Percentiles rank a stretch among this genome's conserved stretches.
These are phyloP conservation scores for Zenarchopterus dispar DNA, from an alignment of 2,797 vertebrate species.

Conservation along the genomic window DNA sequence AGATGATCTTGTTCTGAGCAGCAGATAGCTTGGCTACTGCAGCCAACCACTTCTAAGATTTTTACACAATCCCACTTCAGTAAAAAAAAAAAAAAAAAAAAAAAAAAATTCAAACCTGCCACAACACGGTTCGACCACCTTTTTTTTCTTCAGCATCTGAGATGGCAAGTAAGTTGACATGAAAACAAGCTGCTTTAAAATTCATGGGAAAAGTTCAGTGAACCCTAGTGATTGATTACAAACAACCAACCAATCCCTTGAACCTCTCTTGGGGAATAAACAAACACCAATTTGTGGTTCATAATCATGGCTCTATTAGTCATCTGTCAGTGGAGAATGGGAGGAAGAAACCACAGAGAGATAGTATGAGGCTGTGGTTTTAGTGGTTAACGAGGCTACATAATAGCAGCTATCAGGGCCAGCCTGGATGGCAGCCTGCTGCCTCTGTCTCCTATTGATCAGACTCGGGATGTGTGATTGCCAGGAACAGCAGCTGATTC, in stretches of 20 bases:
- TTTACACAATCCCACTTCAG: too few species aligned
- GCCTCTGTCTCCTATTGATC: constrained; percentile 71
- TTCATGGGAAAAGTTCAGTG: constrained; percentile 34
- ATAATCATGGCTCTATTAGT: constrained; percentile 63
- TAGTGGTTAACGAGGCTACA: constrained; percentile 55
- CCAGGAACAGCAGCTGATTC: constrained; percentile 65
- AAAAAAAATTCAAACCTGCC: constrained; percentile 31
- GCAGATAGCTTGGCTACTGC: too few species aligned
- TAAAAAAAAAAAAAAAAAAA: constrained; percentile 33
- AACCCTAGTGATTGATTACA: constrained; percentile 55
- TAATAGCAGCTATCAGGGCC: constrained; percentile 69
- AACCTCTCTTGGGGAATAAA: constrained; percentile 50
- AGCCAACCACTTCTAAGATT: too few species aligned
- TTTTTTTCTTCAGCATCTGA: constrained; percentile 26
- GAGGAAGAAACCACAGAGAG: constrained; percentile 61
- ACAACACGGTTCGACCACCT: constrained; percentile 8
- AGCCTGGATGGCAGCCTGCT: constrained; percentile 67
- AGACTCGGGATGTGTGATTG: constrained; percentile 58
- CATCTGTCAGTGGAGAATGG: constrained; percentile 47
- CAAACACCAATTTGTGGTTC: constrained; percentile 55
- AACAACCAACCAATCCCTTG: constrained; percentile 46
- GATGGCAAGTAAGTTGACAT: constrained; percentile 18
- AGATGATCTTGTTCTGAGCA: too few species aligned
- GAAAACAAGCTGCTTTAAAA: constrained; percentile 19
- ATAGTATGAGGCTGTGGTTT: constrained; percentile 57